These are phyloP conservation scores for Tamandua tetradactyla DNA, from an alignment of 2,797 vertebrate genomes.

Conservation along the genomic window DNA sequence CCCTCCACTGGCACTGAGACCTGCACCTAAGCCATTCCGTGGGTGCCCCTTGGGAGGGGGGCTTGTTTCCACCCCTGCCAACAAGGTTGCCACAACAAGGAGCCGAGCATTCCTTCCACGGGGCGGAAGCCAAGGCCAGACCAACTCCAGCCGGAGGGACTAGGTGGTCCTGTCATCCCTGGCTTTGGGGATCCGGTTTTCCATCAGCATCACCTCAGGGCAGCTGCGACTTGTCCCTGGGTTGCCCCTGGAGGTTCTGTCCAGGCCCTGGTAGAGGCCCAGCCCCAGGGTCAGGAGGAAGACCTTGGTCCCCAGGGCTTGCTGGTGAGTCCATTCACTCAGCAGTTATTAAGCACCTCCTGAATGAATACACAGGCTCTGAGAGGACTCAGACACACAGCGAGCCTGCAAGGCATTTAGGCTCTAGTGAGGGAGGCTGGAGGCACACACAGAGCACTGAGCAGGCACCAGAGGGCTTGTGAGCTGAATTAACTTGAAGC, in stretches of 20 bases:
- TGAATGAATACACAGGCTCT: background rate
- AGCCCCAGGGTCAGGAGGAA: background rate
- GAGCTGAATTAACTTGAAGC: too few species aligned
- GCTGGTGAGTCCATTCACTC: background rate
- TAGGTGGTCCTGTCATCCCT: background rate
- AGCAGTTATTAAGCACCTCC: background rate
- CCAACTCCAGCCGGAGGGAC: background rate
- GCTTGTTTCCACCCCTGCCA: background rate
- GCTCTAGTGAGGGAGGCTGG: background rate
- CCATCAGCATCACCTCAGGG: background rate
- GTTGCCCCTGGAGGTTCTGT: background rate
- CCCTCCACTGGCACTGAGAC: background rate
- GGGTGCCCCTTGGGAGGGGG: background rate
- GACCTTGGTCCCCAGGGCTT: background rate
- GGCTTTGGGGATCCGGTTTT: background rate
- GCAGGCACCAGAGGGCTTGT: background rate
- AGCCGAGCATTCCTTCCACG: background rate
- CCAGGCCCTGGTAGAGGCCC: background rate
- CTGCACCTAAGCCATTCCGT: background rate
- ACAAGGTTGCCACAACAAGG: slow-evolving; percentile 17
- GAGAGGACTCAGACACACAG: background rate
- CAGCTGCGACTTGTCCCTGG: background rate
- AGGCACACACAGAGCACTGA: background rate
- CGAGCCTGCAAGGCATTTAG: background rate
- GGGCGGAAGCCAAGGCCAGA: background rate